These are phyloP conservation scores for Drosophila trapezifrons DNA, from an alignment of 1,140 invertebrate genomes.

Conservation along the genomic window DNA sequence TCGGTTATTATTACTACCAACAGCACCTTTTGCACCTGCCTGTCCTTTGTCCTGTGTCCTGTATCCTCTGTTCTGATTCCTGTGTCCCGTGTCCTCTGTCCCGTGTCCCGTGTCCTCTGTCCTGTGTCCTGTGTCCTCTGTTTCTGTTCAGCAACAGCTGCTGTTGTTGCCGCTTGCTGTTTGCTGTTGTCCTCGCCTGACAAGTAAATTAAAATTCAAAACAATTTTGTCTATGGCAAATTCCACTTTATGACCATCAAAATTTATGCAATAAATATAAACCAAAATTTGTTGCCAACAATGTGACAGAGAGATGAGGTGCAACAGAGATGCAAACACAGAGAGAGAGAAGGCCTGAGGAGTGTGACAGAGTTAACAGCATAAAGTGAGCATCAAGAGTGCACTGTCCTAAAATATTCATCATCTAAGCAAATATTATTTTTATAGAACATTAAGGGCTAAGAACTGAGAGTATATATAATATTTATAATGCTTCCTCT, in stretches of 20 bases:
- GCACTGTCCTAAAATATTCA: conserved; percentile 24
- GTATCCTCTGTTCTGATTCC: too few relatives aligned
- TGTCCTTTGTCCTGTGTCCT: too few relatives aligned
- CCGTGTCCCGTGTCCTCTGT: too few relatives aligned
- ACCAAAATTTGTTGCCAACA: conserved; percentile 79
- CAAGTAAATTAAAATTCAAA: conserved; percentile 81
- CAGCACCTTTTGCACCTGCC: conserved; percentile 42
- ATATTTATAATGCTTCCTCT: background rate
- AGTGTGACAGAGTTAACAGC: conserved; percentile 24
- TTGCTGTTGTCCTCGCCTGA: conserved; percentile 38
- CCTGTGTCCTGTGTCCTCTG: too few relatives aligned
- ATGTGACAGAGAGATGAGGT: conserved; percentile 49
- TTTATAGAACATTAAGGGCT: background rate
- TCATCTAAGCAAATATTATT: conserved; percentile 6
- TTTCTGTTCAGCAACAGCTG: conserved; percentile 17
- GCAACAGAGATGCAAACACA: conserved; percentile 7
- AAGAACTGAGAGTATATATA: background rate
- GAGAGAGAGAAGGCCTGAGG: background rate
- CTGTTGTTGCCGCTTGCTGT: conserved; percentile 8
- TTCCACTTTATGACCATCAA: conserved; percentile 78
- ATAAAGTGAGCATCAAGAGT: conserved; percentile 30
- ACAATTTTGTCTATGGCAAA: conserved; percentile 73
- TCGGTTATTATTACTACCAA: conserved; percentile 36
- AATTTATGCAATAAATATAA: conserved; percentile 81
- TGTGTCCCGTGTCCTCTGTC: too few relatives aligned